phyloP scores from a whole-genome alignment of 2,113 vertebrate genomes.

The Leptodactylus fuscus region DNA sequence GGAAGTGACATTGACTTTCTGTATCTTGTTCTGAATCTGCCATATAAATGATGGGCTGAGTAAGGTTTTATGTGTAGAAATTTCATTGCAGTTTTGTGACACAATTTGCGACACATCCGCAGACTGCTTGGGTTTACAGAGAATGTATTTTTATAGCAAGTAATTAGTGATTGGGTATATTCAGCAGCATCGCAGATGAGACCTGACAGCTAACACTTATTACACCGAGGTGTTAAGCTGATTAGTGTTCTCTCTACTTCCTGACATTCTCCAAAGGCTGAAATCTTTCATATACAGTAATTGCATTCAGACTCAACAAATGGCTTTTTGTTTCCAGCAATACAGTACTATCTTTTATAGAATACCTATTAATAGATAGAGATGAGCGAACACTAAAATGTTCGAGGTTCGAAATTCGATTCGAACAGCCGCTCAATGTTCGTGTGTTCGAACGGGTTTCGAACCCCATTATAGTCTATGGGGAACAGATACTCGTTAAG shows the following conservation, averaged over 20 bases:
- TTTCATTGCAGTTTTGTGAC: constrained; percentile 8
- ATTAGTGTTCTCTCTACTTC: constrained; percentile 48
- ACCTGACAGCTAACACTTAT: constrained; percentile 44
- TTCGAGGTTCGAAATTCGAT: too few relatives aligned
- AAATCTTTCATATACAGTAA: constrained; percentile 14
- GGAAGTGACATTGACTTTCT: not conserved
- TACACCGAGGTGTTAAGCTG: constrained; percentile 36
- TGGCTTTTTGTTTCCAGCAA: constrained; percentile 22
- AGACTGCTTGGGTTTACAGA: constrained; percentile 18
- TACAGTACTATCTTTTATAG: not conserved
- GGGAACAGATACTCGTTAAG: too few relatives aligned
- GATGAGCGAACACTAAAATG: too few relatives aligned
- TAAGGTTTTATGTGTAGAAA: not conserved
- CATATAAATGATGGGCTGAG: not conserved
- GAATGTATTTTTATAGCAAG: constrained; percentile 19
- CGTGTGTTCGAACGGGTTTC: too few relatives aligned
- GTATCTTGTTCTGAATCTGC: not conserved
- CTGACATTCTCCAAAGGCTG: constrained; percentile 15
- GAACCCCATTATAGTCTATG: too few relatives aligned
- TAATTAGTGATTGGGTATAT: constrained; percentile 27
- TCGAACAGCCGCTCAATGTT: too few relatives aligned
- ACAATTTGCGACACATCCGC: constrained; percentile 12
- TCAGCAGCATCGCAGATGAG: constrained; percentile 29
- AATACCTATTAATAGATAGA: not conserved
- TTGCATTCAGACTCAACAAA: not conserved